phyloP scores from a whole-genome alignment of 2,113 vertebrate genomes.

The Dicerorhinus sumatrensis region DNA sequence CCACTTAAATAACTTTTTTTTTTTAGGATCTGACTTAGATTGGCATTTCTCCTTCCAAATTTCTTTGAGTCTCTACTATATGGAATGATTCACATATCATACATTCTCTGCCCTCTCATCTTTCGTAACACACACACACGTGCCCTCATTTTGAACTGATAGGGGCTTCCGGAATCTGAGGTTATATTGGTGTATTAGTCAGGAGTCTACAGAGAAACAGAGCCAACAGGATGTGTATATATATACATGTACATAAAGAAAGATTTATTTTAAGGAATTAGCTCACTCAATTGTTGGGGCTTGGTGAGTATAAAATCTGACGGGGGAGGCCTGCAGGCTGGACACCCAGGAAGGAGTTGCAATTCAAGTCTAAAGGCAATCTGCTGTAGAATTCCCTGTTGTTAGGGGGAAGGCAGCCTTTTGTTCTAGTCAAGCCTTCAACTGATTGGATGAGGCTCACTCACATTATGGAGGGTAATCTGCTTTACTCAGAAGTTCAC shows the following conservation, averaged over 20 bases:
- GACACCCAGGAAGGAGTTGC: not conserved
- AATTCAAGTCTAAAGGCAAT: not conserved
- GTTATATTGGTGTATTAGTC: not conserved
- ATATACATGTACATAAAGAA: not conserved
- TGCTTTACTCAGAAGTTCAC: not conserved
- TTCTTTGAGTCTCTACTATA: not conserved
- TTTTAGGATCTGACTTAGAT: not conserved
- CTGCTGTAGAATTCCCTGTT: not conserved
- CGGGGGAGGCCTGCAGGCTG: not conserved
- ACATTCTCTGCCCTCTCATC: not conserved
- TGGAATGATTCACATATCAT: not conserved
- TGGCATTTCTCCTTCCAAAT: not conserved
- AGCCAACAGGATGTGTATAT: not conserved
- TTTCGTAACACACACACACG: not conserved
- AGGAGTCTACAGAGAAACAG: not conserved
- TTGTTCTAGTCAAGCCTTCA: not conserved
- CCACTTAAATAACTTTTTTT: not conserved
- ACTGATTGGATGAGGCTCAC: not conserved
- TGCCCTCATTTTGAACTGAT: not conserved
- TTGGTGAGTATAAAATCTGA: not conserved
- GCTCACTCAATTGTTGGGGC: not conserved
- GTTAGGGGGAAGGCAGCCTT: not conserved
- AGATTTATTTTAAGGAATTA: not conserved
- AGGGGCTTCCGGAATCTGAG: not conserved
- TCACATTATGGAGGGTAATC: not conserved